Conservation (phyloP, 2,888 invertebrate species). For the Tridacna gigas region DNA sequence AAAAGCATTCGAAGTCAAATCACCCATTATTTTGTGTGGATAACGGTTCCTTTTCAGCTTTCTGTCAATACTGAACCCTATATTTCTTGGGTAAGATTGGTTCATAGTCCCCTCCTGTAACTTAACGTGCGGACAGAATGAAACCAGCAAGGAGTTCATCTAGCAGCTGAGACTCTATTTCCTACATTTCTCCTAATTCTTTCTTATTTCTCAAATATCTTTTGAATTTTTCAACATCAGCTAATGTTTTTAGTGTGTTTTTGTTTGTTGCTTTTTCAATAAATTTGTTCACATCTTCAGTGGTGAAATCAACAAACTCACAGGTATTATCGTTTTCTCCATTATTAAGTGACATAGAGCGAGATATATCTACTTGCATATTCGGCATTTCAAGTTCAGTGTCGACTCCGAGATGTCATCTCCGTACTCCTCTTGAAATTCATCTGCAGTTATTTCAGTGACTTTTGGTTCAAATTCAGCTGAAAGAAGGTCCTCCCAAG, state of each 20-base stretch:
- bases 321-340: background rate
- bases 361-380: background rate
- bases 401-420: background rate
- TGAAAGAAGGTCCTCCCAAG: background rate
- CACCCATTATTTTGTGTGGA: no score
- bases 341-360: background rate
- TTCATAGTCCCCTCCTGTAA: no score
- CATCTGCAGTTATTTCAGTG: background rate
- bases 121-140: no score
- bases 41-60: no score
- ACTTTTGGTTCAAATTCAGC: background rate
- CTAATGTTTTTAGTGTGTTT: conserved; percentile 25
- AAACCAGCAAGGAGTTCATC: no score
- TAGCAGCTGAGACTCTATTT: no score
- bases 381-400: background rate
- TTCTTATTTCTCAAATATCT: conserved; percentile 20
- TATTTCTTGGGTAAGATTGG: no score
- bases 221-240: conserved; percentile 36
- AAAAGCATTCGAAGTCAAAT: no score
- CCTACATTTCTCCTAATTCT: no score
- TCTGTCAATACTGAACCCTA: no score
- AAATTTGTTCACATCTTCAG: conserved; percentile 12
- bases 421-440: background rate
- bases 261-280: conserved; percentile 24
- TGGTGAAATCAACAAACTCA: conserved; percentile 3